These are phyloP conservation scores for Orthosia gracilis DNA, from an alignment of 2,888 invertebrate species.

Conservation along the genomic window DNA sequence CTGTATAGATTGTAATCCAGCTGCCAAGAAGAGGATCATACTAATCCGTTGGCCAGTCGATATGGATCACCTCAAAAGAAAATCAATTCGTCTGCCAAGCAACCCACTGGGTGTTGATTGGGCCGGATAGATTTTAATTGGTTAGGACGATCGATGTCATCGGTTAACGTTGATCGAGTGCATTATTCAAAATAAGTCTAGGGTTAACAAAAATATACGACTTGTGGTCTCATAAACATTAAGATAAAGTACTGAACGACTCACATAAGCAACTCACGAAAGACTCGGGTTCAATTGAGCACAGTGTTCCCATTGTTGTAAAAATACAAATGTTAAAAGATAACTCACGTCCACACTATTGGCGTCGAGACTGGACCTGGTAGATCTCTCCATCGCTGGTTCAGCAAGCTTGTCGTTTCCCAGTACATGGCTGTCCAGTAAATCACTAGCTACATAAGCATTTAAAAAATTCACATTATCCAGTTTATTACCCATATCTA, in stretches of 20 bases:
- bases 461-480: constrained; percentile 84
- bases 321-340: constrained; percentile 6
- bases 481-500: constrained; percentile 88
- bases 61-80: neutral
- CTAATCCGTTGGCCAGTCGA: neutral
- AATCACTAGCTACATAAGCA: constrained; percentile 88
- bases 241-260: neutral
- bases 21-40: neutral
- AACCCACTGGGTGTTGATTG: no score
- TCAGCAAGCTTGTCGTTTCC: constrained; percentile 84
- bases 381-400: constrained; percentile 86
- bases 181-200: neutral
- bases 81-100: neutral
- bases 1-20: neutral
- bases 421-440: constrained; percentile 89
- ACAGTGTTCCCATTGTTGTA: constrained; percentile 9
- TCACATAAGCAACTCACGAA: constrained; percentile 18
- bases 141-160: no score
- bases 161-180: neutral
- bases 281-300: constrained; percentile 1
- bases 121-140: no score
- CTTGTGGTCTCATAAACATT: neutral
- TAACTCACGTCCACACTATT: constrained; percentile 89
- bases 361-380: constrained; percentile 86
- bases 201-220: neutral